These are phyloP conservation scores for Lysiphlebus fabarum DNA, from an alignment of 1,140 invertebrate species.

Conservation along the genomic window DNA sequence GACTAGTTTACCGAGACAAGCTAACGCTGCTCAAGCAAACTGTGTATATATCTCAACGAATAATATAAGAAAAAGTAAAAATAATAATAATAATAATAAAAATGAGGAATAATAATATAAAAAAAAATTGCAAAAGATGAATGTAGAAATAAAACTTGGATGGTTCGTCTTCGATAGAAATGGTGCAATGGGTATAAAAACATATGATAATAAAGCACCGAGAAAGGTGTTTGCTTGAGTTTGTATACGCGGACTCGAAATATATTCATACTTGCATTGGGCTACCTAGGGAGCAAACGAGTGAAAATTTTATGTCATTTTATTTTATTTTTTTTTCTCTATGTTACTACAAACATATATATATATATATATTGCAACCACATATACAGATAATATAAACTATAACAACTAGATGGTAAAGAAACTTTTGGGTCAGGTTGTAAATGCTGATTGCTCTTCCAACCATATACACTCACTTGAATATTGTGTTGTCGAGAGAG, in stretches of 20 bases:
- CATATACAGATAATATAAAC: constrained; percentile 2
- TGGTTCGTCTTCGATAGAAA: constrained; percentile 32
- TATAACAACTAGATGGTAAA: constrained; percentile 15
- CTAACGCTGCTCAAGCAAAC: not conserved
- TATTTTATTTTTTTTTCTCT: not conserved
- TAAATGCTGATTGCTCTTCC: constrained; percentile 47
- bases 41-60: constrained; percentile 9
- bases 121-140: constrained; percentile 10
- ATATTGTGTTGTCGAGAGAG: too few relatives aligned
- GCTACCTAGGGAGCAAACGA: not conserved
- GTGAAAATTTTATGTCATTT: constrained; percentile 9
- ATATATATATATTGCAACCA: not conserved
- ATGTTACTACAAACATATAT: not conserved
- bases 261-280: too few relatives aligned
- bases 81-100: constrained; percentile 6
- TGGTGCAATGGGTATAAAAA: constrained; percentile 38
- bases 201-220: constrained; percentile 48
- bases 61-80: constrained; percentile 14
- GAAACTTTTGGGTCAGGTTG: constrained; percentile 41
- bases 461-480: constrained; percentile 20
- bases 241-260: not conserved
- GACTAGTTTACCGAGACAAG: constrained; percentile 11
- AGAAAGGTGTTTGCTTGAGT: constrained; percentile 23
- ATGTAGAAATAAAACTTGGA: constrained; percentile 25
- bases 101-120: constrained; percentile 13